phyloP scores from a whole-genome alignment of 2,113 vertebrate species.

The Dasyprocta punctata region DNA sequence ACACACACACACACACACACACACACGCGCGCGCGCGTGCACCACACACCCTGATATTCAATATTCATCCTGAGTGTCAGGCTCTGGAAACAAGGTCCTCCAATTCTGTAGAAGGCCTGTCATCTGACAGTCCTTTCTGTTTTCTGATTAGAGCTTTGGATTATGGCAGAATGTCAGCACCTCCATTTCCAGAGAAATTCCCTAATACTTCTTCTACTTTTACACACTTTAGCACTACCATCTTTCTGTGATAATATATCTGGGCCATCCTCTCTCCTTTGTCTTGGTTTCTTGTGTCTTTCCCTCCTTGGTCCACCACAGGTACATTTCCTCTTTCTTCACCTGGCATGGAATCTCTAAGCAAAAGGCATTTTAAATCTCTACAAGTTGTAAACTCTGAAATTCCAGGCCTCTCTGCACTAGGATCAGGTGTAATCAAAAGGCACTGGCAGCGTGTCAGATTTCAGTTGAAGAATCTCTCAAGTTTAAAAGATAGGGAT shows the following conservation, averaged over 20 bases:
- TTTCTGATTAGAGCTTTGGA: too few relatives aligned
- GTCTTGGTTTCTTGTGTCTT: background rate
- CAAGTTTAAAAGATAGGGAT: background rate
- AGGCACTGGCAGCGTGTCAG: background rate
- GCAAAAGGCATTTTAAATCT: background rate
- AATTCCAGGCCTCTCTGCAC: too few relatives aligned
- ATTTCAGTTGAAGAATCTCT: background rate
- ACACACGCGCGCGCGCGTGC: background rate
- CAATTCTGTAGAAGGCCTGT: background rate
- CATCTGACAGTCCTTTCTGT: background rate
- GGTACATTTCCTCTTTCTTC: background rate
- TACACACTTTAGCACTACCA: background rate
- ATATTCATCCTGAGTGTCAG: too few relatives aligned
- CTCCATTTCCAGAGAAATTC: background rate
- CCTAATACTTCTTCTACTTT: background rate
- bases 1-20: background rate
- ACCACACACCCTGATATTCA: background rate
- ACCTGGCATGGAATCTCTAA: background rate
- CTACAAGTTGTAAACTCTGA: background rate
- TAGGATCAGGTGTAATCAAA: background rate
- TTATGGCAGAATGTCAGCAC: background rate
- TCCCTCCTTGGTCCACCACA: background rate
- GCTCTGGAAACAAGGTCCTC: background rate
- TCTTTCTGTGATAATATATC: background rate
- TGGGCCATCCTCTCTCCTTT: background rate